phyloP scores from a whole-genome alignment of 2,888 invertebrate species.

The Himalopsyche japonica region DNA sequence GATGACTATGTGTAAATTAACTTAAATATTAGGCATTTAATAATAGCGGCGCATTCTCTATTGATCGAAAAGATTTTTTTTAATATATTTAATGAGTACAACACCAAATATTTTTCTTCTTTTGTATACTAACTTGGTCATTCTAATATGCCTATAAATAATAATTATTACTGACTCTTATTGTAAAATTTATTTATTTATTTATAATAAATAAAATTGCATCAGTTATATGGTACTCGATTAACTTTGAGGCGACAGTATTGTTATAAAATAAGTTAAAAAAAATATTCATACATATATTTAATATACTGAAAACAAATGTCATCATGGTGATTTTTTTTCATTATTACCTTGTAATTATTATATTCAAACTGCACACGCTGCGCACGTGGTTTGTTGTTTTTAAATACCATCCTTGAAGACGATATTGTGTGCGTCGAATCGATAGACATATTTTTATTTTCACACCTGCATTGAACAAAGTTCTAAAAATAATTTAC shows the following conservation, averaged over 20 bases:
- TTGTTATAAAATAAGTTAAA: not conserved
- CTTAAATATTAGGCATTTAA: not conserved
- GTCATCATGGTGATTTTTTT: not conserved
- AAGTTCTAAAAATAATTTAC: not conserved
- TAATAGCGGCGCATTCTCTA: not conserved
- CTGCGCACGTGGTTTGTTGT: not conserved
- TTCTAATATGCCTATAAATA: not conserved
- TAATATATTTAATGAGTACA: not conserved
- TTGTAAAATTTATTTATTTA: not conserved
- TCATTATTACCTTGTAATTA: not conserved
- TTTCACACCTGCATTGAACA: not conserved
- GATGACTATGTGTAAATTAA: not conserved
- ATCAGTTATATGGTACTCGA: not conserved
- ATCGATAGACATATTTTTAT: not conserved
- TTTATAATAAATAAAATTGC: not conserved
- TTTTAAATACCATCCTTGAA: not conserved
- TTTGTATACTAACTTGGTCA: conserved; percentile 3
- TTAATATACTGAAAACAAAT: not conserved
- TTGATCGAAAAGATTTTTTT: not conserved
- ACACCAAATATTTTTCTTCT: conserved; percentile 3
- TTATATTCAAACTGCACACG: not conserved
- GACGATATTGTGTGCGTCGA: not conserved
- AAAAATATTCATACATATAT: conserved; percentile 1
- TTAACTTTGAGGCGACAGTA: not conserved
- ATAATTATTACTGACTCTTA: not conserved